A percentile compares a stretch with the other conserved stretches of the same genome.
These are phyloP conservation scores for Lepidurus couesii DNA, from an alignment of 1,140 invertebrate genomes.

Conservation along the genomic window DNA sequence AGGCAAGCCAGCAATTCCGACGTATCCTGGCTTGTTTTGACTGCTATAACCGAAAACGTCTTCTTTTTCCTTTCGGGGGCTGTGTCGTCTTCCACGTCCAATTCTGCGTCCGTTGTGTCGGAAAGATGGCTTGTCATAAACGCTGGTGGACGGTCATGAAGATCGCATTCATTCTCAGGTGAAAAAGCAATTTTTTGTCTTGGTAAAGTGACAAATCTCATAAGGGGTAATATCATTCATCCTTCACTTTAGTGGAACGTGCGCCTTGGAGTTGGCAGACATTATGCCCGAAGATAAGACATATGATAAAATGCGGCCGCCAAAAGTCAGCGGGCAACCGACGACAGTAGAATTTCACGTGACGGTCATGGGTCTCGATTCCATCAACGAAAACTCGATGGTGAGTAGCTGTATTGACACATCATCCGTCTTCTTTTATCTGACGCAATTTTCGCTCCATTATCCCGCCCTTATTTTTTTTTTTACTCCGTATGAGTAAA, in stretches of 20 bases:
- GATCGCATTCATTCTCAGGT: not conserved
- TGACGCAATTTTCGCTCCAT: not conserved
- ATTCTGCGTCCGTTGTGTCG: not conserved
- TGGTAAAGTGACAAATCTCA: not conserved
- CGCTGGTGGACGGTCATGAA: not conserved
- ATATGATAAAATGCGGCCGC: constrained; percentile 43
- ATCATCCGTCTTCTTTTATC: not conserved
- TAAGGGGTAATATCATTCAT: not conserved
- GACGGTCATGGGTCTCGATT: constrained; percentile 45
- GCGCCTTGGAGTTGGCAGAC: constrained; percentile 35
- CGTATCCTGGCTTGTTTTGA: not conserved
- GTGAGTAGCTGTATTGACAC: constrained; percentile 37
- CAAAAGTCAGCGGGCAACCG: constrained; percentile 40
- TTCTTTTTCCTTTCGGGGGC: not conserved
- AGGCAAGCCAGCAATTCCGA: not conserved
- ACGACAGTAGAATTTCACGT: constrained; percentile 44
- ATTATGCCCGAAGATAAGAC: constrained; percentile 39
- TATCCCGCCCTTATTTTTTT: not conserved
- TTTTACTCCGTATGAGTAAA: too few species aligned
- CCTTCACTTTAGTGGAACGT: constrained; percentile 4
- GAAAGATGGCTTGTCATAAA: not conserved
- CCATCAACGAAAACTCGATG: constrained; percentile 46
- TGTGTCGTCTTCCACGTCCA: not conserved
- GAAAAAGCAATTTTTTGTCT: not conserved
- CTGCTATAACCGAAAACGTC: not conserved